Evolutionary conservation across 2,113 vertebrate species (phyloP), one percentile per base, ranked within the genome.

Genomic region (Sula dactylatra): DNA sequence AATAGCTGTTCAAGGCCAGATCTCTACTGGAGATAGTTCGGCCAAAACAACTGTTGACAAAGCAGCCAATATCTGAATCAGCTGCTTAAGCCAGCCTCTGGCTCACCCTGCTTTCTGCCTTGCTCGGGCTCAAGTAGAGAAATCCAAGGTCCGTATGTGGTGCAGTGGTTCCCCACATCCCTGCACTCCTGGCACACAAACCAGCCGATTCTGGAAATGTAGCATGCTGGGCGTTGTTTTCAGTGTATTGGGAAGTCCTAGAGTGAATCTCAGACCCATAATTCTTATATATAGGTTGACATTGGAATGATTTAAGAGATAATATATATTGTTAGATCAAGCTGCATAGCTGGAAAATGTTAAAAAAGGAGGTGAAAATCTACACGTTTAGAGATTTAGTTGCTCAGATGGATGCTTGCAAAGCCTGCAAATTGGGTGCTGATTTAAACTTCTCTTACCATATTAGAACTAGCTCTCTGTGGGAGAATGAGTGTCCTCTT

Each of bases 11-110:
- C 71, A 80, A 97, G 84, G 90, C 93, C 87, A 94, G 78, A 85
- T 18, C 66, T 90, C 70, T 67, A 49, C 1, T 76, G 70, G 77
- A 91, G 66, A 74, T 19, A 55, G 59, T 91, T 86, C 74, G 67
- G 87, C 85, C 66, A 16, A 87, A 91, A n/a, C 47, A 85, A 38
- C 66, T 77, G 66, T 91, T 96, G 92, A 91, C 82, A 96, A 87
- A 93, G 66, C 84, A 93, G 54, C 81, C 70, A 76, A 77, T 76
- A 91, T 69, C 66, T 0, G 0, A 72, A 77, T 42, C 66, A 77
- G 54, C 70, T 82, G 47, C 82, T 79, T 32, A 49, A 96, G 87
- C 61, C 78, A 80, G 61, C 12, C 50, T 85, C 49, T 91, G 86
- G 70, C 87, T 79, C 16, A 58, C 34, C 19, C 66, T 50, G 14